These are phyloP conservation scores for Myrmecophaga tridactyla DNA, from an alignment of 2,113 vertebrate species.

Conservation along the genomic window DNA sequence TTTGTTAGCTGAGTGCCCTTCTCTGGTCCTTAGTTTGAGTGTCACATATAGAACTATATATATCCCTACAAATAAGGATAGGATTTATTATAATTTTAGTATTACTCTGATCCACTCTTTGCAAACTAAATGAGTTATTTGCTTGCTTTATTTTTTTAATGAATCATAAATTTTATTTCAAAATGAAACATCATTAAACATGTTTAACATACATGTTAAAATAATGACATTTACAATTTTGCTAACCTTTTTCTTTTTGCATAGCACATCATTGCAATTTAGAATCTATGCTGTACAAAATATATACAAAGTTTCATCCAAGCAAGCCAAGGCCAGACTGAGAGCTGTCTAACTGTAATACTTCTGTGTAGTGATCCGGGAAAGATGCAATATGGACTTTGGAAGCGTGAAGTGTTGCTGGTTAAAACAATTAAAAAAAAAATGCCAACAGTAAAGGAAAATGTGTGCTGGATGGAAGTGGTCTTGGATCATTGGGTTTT, in stretches of 20 bases:
- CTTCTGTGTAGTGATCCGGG: constrained; percentile 83
- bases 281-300: constrained; percentile 88
- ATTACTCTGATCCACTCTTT: background rate
- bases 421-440: constrained; percentile 28
- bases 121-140: background rate
- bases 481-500: constrained; percentile 65
- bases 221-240: constrained; percentile 82
- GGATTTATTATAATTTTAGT: background rate
- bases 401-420: constrained; percentile 68
- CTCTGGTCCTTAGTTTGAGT: background rate
- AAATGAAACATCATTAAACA: constrained; percentile 87
- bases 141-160: constrained; percentile 39
- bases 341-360: constrained; percentile 82
- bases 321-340: constrained; percentile 80
- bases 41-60: background rate
- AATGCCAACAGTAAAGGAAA: constrained; percentile 45
- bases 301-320: constrained; percentile 85
- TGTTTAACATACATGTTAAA: constrained; percentile 88
- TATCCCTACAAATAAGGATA: background rate
- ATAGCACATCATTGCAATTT: constrained; percentile 87
- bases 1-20: background rate
- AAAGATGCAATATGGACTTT: constrained; percentile 69
- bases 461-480: constrained; percentile 54
- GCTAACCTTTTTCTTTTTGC: constrained; percentile 80
- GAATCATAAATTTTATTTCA: constrained; percentile 84